Evolutionary conservation across 2,113 vertebrate species (phyloP).

Genomic region (Piprites chloris): DNA sequence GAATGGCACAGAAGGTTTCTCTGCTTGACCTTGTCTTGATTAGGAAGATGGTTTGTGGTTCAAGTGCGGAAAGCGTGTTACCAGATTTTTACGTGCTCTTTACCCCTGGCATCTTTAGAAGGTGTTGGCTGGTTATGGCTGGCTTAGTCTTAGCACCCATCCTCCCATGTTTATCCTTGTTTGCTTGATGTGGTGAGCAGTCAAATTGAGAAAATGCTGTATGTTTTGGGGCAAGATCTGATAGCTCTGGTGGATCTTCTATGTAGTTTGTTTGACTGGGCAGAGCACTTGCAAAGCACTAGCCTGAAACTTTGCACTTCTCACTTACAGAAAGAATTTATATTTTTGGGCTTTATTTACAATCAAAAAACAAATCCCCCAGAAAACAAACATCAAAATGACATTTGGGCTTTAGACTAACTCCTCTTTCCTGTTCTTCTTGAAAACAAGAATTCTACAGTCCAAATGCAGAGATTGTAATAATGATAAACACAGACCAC

Average conservation of each 20-base stretch:
- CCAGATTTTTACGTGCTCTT: not conserved
- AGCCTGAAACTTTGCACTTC: not conserved
- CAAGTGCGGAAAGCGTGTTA: not conserved
- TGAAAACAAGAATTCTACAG: not conserved
- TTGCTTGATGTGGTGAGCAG: not conserved
- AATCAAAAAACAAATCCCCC: not conserved
- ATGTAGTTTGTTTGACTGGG: not conserved
- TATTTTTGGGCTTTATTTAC: not conserved
- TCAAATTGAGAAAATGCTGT: not conserved
- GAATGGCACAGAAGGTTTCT: not conserved
- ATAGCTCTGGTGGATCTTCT: not conserved
- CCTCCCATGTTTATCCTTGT: not conserved
- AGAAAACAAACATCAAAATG: not conserved
- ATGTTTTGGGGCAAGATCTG: not conserved
- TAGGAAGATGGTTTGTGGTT: not conserved
- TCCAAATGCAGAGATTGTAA: not conserved
- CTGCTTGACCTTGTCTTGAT: not conserved
- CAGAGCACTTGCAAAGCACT: not conserved
- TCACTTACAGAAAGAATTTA: not conserved
- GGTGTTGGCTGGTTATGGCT: not conserved
- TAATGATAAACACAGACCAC: not conserved
- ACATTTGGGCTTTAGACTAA: not conserved
- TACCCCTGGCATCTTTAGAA: not conserved
- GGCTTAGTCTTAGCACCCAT: not conserved
- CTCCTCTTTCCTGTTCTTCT: not conserved